phyloP scores from a whole-genome alignment of 2,888 invertebrate species.

The Sturmia bella region DNA sequence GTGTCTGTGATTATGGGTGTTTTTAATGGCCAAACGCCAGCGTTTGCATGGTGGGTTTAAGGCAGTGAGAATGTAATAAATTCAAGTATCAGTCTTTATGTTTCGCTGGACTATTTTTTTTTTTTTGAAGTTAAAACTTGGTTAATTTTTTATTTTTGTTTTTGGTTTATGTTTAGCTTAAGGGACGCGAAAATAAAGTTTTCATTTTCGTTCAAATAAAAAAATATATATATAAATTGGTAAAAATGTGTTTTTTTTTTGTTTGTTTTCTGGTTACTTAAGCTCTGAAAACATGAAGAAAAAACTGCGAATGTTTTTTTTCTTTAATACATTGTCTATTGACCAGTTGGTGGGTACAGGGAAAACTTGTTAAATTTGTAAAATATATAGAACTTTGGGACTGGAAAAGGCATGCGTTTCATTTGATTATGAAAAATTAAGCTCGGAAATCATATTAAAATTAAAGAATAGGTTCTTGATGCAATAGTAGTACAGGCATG shows the following conservation, averaged over 20 bases:
- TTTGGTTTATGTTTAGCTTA: constrained; percentile 61
- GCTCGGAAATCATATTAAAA: not conserved
- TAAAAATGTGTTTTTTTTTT: constrained; percentile 33
- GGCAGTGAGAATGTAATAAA: constrained; percentile 70
- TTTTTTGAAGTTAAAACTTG: constrained; percentile 1
- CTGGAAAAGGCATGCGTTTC: not conserved
- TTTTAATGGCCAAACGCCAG: constrained; percentile 62
- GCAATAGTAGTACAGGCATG: no score
- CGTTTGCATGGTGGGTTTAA: constrained; percentile 49
- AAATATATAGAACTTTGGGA: not conserved
- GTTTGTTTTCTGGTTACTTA: constrained; percentile 20
- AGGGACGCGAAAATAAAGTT: constrained; percentile 67
- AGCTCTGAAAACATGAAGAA: constrained; percentile 23
- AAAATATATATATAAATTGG: constrained; percentile 42
- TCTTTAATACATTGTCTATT: constrained; percentile 35
- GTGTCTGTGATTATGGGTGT: constrained; percentile 64
- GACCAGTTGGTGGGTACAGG: constrained; percentile 50
- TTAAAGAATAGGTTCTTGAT: no score
- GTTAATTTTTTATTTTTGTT: constrained; percentile 6
- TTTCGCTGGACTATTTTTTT: constrained; percentile 35
- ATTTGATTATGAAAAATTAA: not conserved
- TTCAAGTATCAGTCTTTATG: constrained; percentile 70
- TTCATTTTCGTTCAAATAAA: constrained; percentile 14
- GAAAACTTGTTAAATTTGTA: constrained; percentile 48
- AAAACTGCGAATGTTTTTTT: constrained; percentile 33